These are phyloP conservation scores for Chlorospingus flavigularis DNA, from an alignment of 2,797 vertebrate genomes.

Conservation along the genomic window DNA sequence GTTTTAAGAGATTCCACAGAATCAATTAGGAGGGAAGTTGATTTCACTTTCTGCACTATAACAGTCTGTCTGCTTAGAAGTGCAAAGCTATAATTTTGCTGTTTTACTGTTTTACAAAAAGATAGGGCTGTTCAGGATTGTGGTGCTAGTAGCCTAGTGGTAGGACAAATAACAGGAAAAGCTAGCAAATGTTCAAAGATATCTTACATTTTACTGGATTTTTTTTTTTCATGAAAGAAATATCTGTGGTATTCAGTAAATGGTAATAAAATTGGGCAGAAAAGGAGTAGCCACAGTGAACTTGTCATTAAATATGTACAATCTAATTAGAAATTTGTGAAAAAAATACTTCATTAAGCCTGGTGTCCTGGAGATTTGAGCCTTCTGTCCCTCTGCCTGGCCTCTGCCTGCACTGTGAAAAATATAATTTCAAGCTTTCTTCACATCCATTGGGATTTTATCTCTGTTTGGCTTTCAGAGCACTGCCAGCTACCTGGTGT, in stretches of 20 bases:
- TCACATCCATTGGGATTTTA: not conserved
- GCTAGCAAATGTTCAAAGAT: not conserved
- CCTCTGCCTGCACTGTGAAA: not conserved
- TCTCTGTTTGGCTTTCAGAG: not conserved
- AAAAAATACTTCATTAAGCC: not conserved
- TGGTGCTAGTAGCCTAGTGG: not conserved
- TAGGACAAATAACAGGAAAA: not conserved
- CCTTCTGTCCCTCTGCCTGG: not conserved
- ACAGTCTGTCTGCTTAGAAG: not conserved
- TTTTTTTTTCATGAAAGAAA: not conserved
- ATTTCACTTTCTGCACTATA: not conserved
- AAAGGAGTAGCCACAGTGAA: not conserved
- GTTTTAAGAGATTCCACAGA: not conserved
- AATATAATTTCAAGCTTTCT: not conserved
- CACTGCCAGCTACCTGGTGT: accelerated
- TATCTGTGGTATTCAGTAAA: not conserved
- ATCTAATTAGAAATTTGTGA: not conserved
- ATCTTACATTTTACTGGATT: not conserved
- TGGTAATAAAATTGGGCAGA: not conserved
- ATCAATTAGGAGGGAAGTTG: not conserved
- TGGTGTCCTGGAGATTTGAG: not conserved
- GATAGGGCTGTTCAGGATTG: not conserved
- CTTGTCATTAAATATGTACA: not conserved
- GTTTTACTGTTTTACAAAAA: not conserved
- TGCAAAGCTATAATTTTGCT: not conserved